Conservation (phyloP, 1,140 invertebrate species). For the Hypothenemus hampei region DNA sequence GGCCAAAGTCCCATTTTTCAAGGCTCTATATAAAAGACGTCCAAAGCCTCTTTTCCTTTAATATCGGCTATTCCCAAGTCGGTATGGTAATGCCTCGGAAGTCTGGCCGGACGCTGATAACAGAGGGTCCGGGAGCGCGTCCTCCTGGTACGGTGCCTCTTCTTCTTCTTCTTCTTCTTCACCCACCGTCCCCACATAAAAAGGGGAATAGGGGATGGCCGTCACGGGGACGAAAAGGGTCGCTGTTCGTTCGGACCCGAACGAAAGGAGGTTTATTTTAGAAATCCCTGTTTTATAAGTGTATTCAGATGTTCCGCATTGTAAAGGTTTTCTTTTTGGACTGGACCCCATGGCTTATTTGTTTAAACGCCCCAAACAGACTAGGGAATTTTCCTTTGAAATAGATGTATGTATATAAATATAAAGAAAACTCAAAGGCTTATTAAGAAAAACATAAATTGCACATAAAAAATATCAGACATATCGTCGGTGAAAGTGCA, state of each 20-base stretch:
- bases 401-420: too few relatives aligned
- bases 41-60: slow-evolving; percentile 29
- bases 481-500: too few relatives aligned
- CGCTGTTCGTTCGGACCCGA: slow-evolving; percentile 27
- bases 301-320: slow-evolving; percentile 25
- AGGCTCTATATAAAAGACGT: slow-evolving; percentile 22
- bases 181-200: not conserved
- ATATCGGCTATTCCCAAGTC: slow-evolving; percentile 44
- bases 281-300: slow-evolving; percentile 26
- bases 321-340: slow-evolving; percentile 21
- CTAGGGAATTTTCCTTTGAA: too few relatives aligned
- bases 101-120: slow-evolving; percentile 47
- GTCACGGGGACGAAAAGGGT: slow-evolving; percentile 15
- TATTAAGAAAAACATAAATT: too few relatives aligned
- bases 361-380: too few relatives aligned
- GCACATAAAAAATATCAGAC: too few relatives aligned
- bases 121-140: slow-evolving; percentile 40
- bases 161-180: not conserved
- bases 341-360: slow-evolving; percentile 1
- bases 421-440: too few relatives aligned
- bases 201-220: slow-evolving; percentile 18
- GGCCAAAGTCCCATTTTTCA: slow-evolving; percentile 19
- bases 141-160: slow-evolving; percentile 25
- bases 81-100: slow-evolving; percentile 44
- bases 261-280: slow-evolving; percentile 25